Percentiles rank a stretch among this genome's conserved stretches.
These are phyloP conservation scores for Xenopus borealis DNA, from an alignment of 2,113 vertebrate genomes.

Conservation along the genomic window DNA sequence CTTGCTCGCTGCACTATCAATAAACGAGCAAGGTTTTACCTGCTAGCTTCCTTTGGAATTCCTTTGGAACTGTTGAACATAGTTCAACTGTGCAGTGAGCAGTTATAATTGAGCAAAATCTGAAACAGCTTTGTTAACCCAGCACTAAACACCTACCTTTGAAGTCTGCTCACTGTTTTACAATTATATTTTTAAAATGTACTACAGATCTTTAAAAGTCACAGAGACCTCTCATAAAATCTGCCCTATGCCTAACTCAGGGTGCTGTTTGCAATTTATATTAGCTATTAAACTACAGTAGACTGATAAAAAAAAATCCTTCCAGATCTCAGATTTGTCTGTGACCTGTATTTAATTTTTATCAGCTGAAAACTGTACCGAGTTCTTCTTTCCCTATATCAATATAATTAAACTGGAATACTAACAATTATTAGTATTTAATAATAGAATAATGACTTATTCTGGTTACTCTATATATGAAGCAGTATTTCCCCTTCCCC, in stretches of 20 bases:
- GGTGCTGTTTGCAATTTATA: constrained; percentile 79
- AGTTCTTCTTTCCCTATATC: too few relatives aligned
- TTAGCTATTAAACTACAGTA: constrained; percentile 71
- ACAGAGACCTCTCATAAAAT: constrained; percentile 77
- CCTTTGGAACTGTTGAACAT: constrained; percentile 26
- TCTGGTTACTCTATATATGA: too few relatives aligned
- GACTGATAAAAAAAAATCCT: constrained; percentile 68
- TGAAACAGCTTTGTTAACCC: constrained; percentile 66
- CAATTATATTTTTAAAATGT: constrained; percentile 79
- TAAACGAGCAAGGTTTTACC: too few relatives aligned
- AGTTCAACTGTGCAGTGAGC: constrained; percentile 22
- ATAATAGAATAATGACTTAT: too few relatives aligned
- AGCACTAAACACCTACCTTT: constrained; percentile 69
- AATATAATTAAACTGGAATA: too few relatives aligned
- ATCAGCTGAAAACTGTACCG: background rate
- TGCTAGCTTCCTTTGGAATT: too few relatives aligned
- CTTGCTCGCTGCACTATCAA: too few relatives aligned
- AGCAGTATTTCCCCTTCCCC: too few relatives aligned
- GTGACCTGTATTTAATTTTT: background rate
- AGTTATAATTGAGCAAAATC: constrained; percentile 74
- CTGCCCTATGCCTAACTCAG: constrained; percentile 67
- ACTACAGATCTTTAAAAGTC: constrained; percentile 79
- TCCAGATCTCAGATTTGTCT: constrained; percentile 54
- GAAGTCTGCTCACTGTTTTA: constrained; percentile 77
- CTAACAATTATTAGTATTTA: too few relatives aligned